Evolutionary conservation across 2,888 invertebrate species (phyloP), one percentile per base, ranked within the genome.

Genomic region (Pelosia muscerda): DNA sequence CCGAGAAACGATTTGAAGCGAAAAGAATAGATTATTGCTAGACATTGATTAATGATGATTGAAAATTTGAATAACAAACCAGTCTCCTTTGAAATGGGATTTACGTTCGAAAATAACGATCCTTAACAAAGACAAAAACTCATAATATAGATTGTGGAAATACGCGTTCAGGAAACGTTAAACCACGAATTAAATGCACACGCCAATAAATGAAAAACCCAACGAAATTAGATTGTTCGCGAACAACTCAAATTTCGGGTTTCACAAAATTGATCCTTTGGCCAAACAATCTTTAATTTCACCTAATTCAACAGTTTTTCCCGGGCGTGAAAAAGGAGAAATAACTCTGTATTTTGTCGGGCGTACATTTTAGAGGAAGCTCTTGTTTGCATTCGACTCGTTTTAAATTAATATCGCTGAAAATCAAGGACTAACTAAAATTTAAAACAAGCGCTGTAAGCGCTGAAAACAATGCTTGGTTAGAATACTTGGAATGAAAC

Each of bases 221-320:
- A 75, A 65, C 69, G 63, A 79, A 81, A 81, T 83, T 81, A 80
- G 77, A 82, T 80, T 84, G 81, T 79, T 81, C 75, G 72, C 58
- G 72, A 81, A 78, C 77, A 84, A 79, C 80, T 83, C 78, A 74
- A 78, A 85, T 82, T 79, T 80, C 65, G 77, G 82, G 74, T 82
- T 84, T 81, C 78, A 71, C 81, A 78, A 85, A 86, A 87, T 87
- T 84, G 86, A 86, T 86, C 82, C 82, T 80, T 85, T 77, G 72
- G 81, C 80, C 83, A 86, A 88, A 87, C 87, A 88, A 84, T 88
- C 86, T 88, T 86, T 81, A 81, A 83, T 86, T 85, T 83, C 81
- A 74, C 80, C 81, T 88, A 86, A 84, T 85, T 88, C 85, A 86
- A 86, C 87, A 86, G 83, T 86, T 87, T 88, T 86, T 84, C 81